These are phyloP conservation scores for Nothobranchius furzeri DNA, from an alignment of 2,113 vertebrate genomes.

Conservation along the genomic window DNA sequence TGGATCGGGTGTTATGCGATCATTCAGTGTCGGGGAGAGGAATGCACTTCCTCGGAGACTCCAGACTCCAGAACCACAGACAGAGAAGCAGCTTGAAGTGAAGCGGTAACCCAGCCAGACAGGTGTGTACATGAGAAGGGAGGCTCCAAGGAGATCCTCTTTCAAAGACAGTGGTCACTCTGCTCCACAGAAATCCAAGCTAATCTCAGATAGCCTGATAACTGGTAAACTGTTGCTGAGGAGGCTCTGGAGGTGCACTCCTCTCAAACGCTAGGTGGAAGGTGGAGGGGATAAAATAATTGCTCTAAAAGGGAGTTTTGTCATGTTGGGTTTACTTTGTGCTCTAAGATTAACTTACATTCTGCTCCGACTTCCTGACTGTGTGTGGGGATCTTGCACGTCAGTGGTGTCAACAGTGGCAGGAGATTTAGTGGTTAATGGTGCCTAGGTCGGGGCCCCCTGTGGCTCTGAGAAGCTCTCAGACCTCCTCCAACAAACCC, in stretches of 20 bases:
- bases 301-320: neutral
- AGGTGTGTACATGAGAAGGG: slow-evolving; percentile 68
- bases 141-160: slow-evolving; percentile 58
- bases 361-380: slow-evolving; percentile 54
- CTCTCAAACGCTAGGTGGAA: neutral
- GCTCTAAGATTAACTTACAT: slow-evolving; percentile 16
- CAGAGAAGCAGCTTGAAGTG: slow-evolving; percentile 59
- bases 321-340: neutral
- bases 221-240: slow-evolving; percentile 37
- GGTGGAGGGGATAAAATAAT: neutral
- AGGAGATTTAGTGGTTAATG: slow-evolving; percentile 68
- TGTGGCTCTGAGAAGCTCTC: slow-evolving; percentile 33
- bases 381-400: slow-evolving; percentile 68
- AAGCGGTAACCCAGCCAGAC: slow-evolving; percentile 61
- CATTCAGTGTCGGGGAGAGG: slow-evolving; percentile 51
- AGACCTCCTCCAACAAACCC: slow-evolving; percentile 28
- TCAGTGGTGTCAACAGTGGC: slow-evolving; percentile 73
- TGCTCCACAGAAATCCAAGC: slow-evolving; percentile 64
- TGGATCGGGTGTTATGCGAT: slow-evolving; percentile 66
- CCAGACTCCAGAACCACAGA: slow-evolving; percentile 64
- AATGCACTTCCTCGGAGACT: slow-evolving; percentile 74
- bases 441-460: slow-evolving; percentile 56
- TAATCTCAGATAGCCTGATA: slow-evolving; percentile 70
- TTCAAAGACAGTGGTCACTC: slow-evolving; percentile 66
- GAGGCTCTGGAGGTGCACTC: slow-evolving; percentile 10